Percentiles rank a stretch among this genome's conserved stretches.
Conservation (phyloP, 2,113 vertebrate species). For the Zapus hudsonius region DNA sequence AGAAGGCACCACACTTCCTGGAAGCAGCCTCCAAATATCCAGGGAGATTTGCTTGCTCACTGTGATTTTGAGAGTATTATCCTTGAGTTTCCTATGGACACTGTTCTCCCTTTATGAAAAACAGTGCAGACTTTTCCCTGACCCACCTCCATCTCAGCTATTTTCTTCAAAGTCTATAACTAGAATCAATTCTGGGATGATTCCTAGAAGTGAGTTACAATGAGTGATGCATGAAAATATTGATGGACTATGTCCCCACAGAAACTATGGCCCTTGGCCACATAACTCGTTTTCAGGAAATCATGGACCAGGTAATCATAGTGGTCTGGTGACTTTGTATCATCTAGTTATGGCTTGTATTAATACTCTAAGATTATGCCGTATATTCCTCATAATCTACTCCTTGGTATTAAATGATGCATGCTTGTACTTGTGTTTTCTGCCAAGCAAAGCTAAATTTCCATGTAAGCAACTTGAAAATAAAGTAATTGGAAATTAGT, state of each 20-base stretch:
- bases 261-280: background rate
- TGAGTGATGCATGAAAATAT: background rate
- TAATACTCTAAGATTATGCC: background rate
- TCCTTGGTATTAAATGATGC: background rate
- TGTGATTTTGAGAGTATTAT: background rate
- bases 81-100: background rate
- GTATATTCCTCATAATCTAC: background rate
- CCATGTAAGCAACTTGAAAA: background rate
- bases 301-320: background rate
- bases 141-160: rapidly evolving
- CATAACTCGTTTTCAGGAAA: background rate
- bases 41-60: background rate
- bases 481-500: background rate
- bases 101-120: background rate
- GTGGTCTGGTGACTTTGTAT: background rate
- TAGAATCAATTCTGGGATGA: background rate
- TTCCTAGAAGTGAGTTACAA: background rate
- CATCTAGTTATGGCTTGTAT: background rate
- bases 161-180: background rate
- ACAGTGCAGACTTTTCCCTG: background rate
- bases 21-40: background rate
- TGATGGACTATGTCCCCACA: background rate
- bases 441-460: background rate
- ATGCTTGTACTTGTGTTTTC: background rate
- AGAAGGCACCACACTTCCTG: background rate